phyloP scores from a whole-genome alignment of 2,888 invertebrate genomes.

The Prosopocoilus inquinatus region DNA sequence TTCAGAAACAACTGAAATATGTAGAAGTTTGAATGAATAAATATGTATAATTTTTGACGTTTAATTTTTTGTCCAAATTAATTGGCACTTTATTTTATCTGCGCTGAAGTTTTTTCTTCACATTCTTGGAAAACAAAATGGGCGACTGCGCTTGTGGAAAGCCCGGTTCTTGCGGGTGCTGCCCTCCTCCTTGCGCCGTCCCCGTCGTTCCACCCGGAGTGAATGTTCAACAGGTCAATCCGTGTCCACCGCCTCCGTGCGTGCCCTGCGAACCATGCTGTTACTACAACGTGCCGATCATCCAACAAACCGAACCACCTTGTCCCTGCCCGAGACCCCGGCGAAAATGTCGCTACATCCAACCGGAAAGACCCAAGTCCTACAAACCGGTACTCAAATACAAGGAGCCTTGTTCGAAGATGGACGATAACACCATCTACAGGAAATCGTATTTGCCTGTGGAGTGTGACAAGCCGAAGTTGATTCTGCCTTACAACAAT shows the following conservation, averaged over 20 bases:
- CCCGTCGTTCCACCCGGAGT: slow-evolving; percentile 23
- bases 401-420: slow-evolving; percentile 57
- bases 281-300: slow-evolving; percentile 39
- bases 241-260: slow-evolving; percentile 26
- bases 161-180: not conserved
- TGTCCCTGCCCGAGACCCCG: slow-evolving; percentile 25
- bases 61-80: slow-evolving; percentile 15
- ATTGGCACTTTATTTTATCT: slow-evolving; percentile 5
- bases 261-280: slow-evolving; percentile 25
- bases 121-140: slow-evolving; percentile 11
- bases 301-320: slow-evolving; percentile 25
- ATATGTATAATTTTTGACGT: slow-evolving; percentile 18
- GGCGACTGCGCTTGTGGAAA: slow-evolving; percentile 16
- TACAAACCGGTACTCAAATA: slow-evolving; percentile 59
- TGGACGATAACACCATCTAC: slow-evolving; percentile 64
- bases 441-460: slow-evolving; percentile 62
- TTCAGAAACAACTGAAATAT: slow-evolving; percentile 1
- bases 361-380: slow-evolving; percentile 58
- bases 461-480: slow-evolving; percentile 42
- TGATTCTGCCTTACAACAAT: slow-evolving; percentile 45
- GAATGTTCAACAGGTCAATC: slow-evolving; percentile 35
- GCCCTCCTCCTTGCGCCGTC: slow-evolving; percentile 10
- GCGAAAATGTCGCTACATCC: slow-evolving; percentile 50
- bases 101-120: not conserved
- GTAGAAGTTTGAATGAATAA: slow-evolving; percentile 4